Conservation (phyloP, 2,888 invertebrate genomes). For the Hirtodrosophila alboralis region DNA sequence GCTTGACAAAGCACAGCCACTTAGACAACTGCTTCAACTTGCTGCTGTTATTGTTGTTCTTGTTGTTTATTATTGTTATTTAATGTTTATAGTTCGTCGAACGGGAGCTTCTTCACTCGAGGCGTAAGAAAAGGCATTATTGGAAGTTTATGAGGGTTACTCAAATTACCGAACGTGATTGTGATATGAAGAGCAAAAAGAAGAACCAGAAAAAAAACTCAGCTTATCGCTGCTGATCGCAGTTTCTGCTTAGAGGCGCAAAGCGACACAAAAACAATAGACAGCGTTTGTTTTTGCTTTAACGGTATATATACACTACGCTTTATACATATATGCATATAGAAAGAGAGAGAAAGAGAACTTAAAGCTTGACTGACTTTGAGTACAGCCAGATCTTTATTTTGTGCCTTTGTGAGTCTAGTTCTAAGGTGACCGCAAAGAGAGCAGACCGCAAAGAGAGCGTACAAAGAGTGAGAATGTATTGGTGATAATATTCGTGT, state of each 20-base stretch:
- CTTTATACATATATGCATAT: too few relatives aligned
- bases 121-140: conserved; percentile 50
- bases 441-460: too few relatives aligned
- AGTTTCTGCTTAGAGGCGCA: not conserved
- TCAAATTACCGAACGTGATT: conserved; percentile 33
- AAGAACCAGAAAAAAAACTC: not conserved
- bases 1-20: conserved; percentile 64
- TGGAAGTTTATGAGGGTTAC: conserved; percentile 23
- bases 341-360: not conserved
- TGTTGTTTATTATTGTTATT: conserved; percentile 65
- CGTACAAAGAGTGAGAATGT: too few relatives aligned
- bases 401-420: too few relatives aligned
- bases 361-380: conserved; percentile 11
- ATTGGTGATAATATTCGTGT: too few relatives aligned
- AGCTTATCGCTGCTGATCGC: conserved; percentile 9
- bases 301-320: too few relatives aligned
- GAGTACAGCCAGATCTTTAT: too few relatives aligned
- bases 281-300: too few relatives aligned
- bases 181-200: not conserved
- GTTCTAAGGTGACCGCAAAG: too few relatives aligned
- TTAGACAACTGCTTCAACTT: conserved; percentile 70
- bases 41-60: conserved; percentile 23
- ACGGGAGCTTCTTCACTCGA: conserved; percentile 33
- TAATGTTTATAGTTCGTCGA: conserved; percentile 63
- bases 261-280: not conserved